Base-by-base conservation (phyloP, 2,113 vertebrate genomes). In the Anolis sagrei region DNA sequence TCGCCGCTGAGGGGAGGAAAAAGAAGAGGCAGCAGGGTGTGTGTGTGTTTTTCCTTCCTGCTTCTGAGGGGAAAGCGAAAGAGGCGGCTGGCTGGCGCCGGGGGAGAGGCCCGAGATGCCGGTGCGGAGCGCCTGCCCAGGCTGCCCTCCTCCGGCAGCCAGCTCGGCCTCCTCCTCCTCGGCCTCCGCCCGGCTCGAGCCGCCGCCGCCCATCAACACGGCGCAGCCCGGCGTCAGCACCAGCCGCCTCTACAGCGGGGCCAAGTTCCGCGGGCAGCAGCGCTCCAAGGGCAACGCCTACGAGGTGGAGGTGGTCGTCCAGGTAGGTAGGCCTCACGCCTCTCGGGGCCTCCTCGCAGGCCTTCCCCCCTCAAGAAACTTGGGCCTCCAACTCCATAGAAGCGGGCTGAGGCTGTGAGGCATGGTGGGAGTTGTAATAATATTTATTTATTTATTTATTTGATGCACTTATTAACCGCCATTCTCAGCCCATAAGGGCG, bases 201-300 rank as follows among this genome's bases (percentile, higher is more conserved):
- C 98, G 84, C 98, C 98, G 64, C 98, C 98, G 61, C 98, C 98
- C 94, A 98, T 99, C 95, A 98, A 98, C 97, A 98, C 98, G 48
- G 95, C 96, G 90, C 98, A 99, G 95, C 98, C 98, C 39, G 98
- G 98, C 73, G 97, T 98, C 90, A 96, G 97, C 89, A 97, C 98
- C 32, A 98, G 98, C 86, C 96, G 98, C 85, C 97, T 99, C 36
- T 98, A 98, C 96, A 98, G 98, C 95, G 98, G 98, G 89, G 97
- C 98, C 54, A 98, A 98, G 96, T 99, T 98, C 96, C 97, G 97
- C 84, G 98, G 98, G 36, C 97, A 98, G 93, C 98, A 99, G 95
- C 99, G 98, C 94, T 99, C 98, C 96, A 99, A 99, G 95, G 98
- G 98, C 86, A 99, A 98, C 94, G 98, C 98, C 1, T 99, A 99